Conservation (phyloP, 2,113 vertebrate species). For the Xenopus laevis region DNA sequence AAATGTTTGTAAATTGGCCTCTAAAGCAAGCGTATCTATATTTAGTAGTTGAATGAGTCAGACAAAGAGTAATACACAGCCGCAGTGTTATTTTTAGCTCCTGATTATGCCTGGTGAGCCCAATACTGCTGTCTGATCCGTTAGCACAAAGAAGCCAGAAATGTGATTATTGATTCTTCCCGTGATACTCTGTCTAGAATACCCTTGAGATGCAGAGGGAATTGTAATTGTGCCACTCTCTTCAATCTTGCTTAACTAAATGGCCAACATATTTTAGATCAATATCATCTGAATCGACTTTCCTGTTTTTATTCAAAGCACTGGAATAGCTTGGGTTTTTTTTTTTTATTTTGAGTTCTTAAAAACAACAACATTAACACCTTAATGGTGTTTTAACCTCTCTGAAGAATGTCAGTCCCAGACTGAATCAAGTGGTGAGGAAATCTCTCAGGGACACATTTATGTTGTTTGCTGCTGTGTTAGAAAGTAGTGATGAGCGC, state of each 20-base stretch:
- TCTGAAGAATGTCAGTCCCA: too few species aligned
- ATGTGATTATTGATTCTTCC: constrained; percentile 39
- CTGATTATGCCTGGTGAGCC: constrained; percentile 25
- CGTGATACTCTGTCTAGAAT: constrained; percentile 28
- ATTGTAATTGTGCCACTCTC: constrained; percentile 18
- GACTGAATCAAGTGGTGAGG: too few species aligned
- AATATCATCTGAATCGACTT: not conserved
- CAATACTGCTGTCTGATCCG: constrained; percentile 30
- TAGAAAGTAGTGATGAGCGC: too few species aligned
- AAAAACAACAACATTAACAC: too few species aligned
- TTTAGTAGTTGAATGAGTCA: constrained; percentile 27
- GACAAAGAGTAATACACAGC: constrained; percentile 10
- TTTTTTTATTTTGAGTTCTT: too few species aligned
- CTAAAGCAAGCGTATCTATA: constrained; percentile 14
- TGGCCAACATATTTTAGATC: constrained; percentile 1
- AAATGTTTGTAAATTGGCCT: constrained; percentile 26
- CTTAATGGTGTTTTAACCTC: too few species aligned
- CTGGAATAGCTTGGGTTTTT: too few species aligned
- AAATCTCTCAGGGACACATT: too few species aligned
- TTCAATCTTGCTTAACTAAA: constrained; percentile 4
- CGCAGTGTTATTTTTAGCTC: constrained; percentile 33
- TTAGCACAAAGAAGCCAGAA: constrained; percentile 24
- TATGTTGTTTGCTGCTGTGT: too few species aligned
- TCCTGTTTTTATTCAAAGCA: not conserved
- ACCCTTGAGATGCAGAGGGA: constrained; percentile 30